Percentiles rank a stretch among this genome's conserved stretches.
phyloP scores from a whole-genome alignment of 2,888 invertebrate genomes.

The Acanthosepion pharaonis region DNA sequence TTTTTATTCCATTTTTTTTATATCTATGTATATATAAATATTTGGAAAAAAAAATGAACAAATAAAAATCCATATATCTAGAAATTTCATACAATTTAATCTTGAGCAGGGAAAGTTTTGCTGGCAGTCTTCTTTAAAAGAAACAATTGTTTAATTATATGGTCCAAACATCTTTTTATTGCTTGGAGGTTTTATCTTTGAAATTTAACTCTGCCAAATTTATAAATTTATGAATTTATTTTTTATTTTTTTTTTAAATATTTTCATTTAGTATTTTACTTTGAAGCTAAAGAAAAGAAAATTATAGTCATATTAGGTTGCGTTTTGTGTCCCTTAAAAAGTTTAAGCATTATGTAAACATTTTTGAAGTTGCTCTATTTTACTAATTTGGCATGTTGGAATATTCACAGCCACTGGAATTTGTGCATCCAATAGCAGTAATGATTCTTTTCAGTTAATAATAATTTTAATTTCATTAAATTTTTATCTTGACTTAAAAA shows the following conservation, averaged over 20 bases:
- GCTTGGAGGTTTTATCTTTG: neutral
- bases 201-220: neutral
- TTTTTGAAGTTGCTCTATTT: no score
- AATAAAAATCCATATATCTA: neutral
- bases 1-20: no score
- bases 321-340: neutral
- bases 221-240: neutral
- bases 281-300: neutral
- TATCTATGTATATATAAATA: slow-evolving; percentile 8
- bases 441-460: neutral
- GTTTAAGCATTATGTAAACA: neutral
- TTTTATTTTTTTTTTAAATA: neutral
- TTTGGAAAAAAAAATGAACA: neutral
- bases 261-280: neutral
- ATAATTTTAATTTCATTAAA: neutral
- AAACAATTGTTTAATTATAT: neutral
- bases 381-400: neutral
- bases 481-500: neutral
- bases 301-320: no score
- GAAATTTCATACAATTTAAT: neutral
- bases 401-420: neutral
- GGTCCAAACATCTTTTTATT: neutral
- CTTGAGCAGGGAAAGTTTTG: neutral
- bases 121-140: neutral
- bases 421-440: neutral